Percentiles rank a stretch among this genome's conserved stretches.
Conservation (phyloP, 1,140 invertebrate genomes). For the Drosophila littoralis region DNA sequence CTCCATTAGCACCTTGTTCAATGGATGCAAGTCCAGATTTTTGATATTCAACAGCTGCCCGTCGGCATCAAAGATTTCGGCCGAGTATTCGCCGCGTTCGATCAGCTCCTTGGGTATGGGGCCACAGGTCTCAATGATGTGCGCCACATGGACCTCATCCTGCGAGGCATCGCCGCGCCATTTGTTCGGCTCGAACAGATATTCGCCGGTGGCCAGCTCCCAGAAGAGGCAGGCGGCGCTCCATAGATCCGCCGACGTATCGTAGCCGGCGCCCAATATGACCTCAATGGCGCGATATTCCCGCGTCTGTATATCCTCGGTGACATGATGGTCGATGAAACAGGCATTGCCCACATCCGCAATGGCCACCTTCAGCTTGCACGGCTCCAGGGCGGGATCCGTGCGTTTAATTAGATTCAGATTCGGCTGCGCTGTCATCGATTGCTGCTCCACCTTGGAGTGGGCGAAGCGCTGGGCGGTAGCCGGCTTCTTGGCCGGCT, state of each 20-base stretch:
- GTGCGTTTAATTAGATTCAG: conserved; percentile 63
- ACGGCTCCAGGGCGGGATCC: conserved; percentile 92
- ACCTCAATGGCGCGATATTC: conserved; percentile 99
- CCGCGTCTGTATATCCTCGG: conserved; percentile 99
- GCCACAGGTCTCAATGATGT: conserved; percentile 98
- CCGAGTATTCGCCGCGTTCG: conserved; percentile 93
- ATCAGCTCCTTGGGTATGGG: conserved; percentile 95
- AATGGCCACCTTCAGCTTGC: conserved; percentile 95
- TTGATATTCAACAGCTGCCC: conserved; percentile 95
- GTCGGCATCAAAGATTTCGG: conserved; percentile 95
- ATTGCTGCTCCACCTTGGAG: background rate
- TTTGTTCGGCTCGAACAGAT: conserved; percentile 98
- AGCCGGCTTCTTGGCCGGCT: background rate
- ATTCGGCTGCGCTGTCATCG: conserved; percentile 17
- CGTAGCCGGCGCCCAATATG: conserved; percentile 96
- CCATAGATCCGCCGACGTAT: conserved; percentile 98
- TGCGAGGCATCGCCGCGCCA: conserved; percentile 90
- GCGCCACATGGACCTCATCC: conserved; percentile 99
- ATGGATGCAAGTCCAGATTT: conserved; percentile 94
- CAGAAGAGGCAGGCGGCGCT: conserved; percentile 99
- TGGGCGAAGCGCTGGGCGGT: background rate
- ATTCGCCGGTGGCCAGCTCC: conserved; percentile 99
- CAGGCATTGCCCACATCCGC: conserved; percentile 99
- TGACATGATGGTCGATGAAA: conserved; percentile 96
- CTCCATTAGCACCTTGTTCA: conserved; percentile 94